Percentiles rank a stretch among this genome's conserved stretches.
These are phyloP conservation scores for Cydia amplana DNA, from an alignment of 1,140 invertebrate genomes.

Conservation along the genomic window DNA sequence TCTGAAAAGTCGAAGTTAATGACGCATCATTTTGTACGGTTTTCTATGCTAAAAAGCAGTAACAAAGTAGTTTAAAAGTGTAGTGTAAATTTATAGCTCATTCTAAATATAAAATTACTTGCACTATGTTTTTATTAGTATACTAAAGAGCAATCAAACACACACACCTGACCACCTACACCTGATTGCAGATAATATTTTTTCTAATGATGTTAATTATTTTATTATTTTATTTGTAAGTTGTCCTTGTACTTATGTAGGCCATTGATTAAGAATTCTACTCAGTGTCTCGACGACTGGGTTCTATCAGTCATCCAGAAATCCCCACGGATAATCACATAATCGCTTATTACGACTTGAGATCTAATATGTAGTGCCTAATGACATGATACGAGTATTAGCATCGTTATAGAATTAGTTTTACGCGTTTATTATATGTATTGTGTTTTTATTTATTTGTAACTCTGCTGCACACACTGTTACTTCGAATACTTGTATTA, in stretches of 20 bases:
- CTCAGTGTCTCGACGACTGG: not conserved
- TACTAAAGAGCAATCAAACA: not conserved
- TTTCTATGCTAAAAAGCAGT: not conserved
- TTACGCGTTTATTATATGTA: not conserved
- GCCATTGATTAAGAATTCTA: slow-evolving; percentile 18
- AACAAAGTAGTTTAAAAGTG: too few species aligned
- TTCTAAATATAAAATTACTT: not conserved
- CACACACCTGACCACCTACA: too few species aligned
- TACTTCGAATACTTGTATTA: not conserved
- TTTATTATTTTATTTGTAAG: not conserved
- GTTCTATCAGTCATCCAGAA: slow-evolving; percentile 24
- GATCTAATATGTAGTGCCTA: not conserved
- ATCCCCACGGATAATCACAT: slow-evolving; percentile 23
- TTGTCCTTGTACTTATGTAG: not conserved
- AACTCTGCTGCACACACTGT: not conserved
- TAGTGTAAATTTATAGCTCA: not conserved
- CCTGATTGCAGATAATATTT: not conserved
- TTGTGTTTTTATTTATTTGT: not conserved
- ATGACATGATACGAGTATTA: not conserved
- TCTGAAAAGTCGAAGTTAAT: slow-evolving; percentile 14
- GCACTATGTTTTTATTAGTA: not conserved
- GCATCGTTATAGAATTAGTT: not conserved
- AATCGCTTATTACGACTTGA: slow-evolving; percentile 11
- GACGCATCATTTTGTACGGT: not conserved
- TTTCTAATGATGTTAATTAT: too few species aligned